A percentile compares a stretch with the other conserved stretches of the same genome.
phyloP scores from a whole-genome alignment of 2,888 invertebrate species.

The Erebia ligea region DNA sequence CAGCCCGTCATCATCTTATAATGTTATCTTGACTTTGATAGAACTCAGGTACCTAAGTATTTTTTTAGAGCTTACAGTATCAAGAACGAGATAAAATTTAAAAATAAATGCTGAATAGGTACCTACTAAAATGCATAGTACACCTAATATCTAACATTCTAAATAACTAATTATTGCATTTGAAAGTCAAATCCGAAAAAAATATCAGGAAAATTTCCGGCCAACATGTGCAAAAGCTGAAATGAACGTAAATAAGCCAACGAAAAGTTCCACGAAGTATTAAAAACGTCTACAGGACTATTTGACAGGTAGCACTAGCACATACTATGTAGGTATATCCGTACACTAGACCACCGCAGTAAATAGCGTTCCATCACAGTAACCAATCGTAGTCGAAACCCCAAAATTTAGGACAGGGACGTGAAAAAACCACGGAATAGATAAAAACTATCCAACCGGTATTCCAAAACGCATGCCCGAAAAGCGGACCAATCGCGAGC shows the following conservation, averaged over 20 bases:
- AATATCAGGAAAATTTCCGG: background rate
- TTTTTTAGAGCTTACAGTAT: no score
- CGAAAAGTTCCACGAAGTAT: background rate
- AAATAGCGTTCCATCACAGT: background rate
- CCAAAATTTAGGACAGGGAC: constrained; percentile 7
- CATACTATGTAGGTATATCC: no score
- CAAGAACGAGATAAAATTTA: no score
- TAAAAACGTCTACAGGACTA: background rate
- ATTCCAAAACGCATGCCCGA: constrained; percentile 30
- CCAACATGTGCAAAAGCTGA: background rate
- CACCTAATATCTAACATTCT: no score
- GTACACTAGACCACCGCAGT: background rate
- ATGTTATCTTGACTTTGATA: no score
- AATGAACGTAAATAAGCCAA: background rate
- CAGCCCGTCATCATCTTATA: no score
- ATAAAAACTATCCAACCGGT: constrained; percentile 31
- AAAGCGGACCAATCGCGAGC: constrained; percentile 36
- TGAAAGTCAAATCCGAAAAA: background rate
- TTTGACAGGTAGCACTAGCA: background rate
- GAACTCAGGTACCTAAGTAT: no score
- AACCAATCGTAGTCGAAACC: constrained; percentile 10
- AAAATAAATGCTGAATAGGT: no score
- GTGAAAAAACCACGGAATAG: constrained; percentile 23
- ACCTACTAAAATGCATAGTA: no score
- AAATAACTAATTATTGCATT: no score